Conservation (phyloP, 2,797 vertebrate species). For the Pteronotus mesoamericanus region DNA sequence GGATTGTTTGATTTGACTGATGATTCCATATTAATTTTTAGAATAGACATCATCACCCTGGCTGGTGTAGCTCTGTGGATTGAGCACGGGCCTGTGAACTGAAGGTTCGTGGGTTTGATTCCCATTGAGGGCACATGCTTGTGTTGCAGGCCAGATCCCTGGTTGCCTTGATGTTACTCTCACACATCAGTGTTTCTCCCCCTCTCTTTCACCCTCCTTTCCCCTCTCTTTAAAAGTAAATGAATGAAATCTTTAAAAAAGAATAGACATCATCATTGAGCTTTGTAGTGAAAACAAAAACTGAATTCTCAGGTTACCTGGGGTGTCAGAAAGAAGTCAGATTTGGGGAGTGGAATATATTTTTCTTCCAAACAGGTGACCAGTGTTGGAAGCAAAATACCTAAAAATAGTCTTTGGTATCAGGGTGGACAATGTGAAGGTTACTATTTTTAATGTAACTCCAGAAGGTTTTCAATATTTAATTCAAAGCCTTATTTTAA, state of each 20-base stretch:
- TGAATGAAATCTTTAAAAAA: too few species aligned
- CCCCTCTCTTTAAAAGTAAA: too few species aligned
- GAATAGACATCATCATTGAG: background rate
- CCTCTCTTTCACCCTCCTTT: too few species aligned
- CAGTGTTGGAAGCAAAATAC: background rate
- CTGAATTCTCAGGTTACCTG: background rate
- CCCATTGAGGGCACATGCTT: too few species aligned
- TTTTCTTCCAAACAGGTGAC: conserved; percentile 13
- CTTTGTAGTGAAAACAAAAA: background rate
- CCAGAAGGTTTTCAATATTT: background rate
- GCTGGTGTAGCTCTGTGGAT: too few species aligned
- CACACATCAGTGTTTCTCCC: too few species aligned
- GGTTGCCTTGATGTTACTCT: too few species aligned
- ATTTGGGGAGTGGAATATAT: background rate
- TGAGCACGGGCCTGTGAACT: too few species aligned
- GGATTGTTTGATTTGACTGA: background rate
- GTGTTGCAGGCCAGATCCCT: too few species aligned
- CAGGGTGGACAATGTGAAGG: background rate
- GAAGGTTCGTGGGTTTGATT: too few species aligned
- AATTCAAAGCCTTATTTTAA: conserved; percentile 2
- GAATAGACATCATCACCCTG: background rate
- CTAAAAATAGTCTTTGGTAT: background rate
- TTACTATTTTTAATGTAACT: conserved; percentile 29
- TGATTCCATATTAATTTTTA: background rate
- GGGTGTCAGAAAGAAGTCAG: background rate